Percentiles rank a stretch among this genome's conserved stretches.
These are phyloP conservation scores for Conchocele bisecta DNA, from an alignment of 2,888 invertebrate genomes.

Conservation along the genomic window DNA sequence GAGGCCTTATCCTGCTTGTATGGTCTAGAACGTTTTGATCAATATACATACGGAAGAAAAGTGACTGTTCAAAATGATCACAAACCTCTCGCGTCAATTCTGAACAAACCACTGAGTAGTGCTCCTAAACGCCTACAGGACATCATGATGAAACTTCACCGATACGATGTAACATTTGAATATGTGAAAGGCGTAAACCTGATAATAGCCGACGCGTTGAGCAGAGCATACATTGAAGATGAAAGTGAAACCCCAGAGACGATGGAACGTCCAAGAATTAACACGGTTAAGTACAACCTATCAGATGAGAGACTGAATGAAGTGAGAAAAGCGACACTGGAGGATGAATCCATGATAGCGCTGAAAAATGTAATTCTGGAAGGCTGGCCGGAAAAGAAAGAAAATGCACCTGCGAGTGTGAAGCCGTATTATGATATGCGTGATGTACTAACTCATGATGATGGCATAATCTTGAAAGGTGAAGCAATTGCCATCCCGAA, in stretches of 20 bases:
- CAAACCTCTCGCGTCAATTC: constrained; percentile 20
- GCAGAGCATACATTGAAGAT: constrained; percentile 22
- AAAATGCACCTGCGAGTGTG: too few relatives aligned
- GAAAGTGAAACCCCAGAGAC: too few relatives aligned
- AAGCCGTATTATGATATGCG: neutral
- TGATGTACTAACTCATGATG: too few relatives aligned
- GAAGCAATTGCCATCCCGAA: constrained; percentile 11
- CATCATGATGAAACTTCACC: constrained; percentile 45
- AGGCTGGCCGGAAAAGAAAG: constrained; percentile 26
- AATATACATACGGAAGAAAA: constrained; percentile 55
- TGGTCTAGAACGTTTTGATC: constrained; percentile 58
- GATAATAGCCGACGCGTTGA: constrained; percentile 46
- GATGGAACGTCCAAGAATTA: too few relatives aligned
- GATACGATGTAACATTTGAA: constrained; percentile 52
- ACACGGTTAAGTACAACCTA: too few relatives aligned
- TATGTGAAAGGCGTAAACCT: constrained; percentile 40
- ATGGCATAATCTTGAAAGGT: constrained; percentile 22
- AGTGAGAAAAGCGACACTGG: constrained; percentile 13
- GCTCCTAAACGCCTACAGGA: constrained; percentile 51
- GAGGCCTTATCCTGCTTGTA: constrained; percentile 46
- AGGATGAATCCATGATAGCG: neutral
- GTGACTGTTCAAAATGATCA: constrained; percentile 34
- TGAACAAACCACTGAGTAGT: constrained; percentile 32
- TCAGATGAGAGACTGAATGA: constrained; percentile 18
- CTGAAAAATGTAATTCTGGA: neutral